Evolutionary conservation across 2,888 invertebrate species (phyloP).

Genomic region (Scelioninae gen. 1): DNA sequence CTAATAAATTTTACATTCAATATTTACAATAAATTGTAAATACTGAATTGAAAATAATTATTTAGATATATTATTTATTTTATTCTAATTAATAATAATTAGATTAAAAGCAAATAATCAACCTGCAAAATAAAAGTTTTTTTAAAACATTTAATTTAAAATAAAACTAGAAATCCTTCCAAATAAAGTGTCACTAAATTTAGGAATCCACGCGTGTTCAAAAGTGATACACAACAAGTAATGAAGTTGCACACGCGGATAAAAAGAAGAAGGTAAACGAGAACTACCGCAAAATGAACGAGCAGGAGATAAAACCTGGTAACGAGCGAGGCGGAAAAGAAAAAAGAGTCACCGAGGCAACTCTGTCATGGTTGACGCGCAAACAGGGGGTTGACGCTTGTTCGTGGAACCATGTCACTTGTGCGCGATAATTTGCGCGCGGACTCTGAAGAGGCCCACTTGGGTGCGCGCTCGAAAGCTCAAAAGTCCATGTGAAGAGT

Average conservation of each 20-base stretch:
- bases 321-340: not conserved
- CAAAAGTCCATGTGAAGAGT: conserved; percentile 70
- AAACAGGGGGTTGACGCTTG: conserved; percentile 18
- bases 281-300: conserved; percentile 11
- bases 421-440: conserved; percentile 67
- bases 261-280: not conserved
- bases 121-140: no score
- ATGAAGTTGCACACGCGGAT: not conserved
- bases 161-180: no score
- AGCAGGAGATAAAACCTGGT: conserved; percentile 5
- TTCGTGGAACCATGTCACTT: conserved; percentile 55
- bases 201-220: not conserved
- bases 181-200: not conserved
- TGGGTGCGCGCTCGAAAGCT: conserved; percentile 66
- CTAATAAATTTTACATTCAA: no score
- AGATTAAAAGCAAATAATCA: no score
- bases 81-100: no score
- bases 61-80: no score
- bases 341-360: no score
- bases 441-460: conserved; percentile 68
- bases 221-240: conserved; percentile 22
- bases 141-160: no score
- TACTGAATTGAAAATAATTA: no score
- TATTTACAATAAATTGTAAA: no score
- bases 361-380: conserved; percentile 25